These are phyloP conservation scores for Pluvianellus socialis DNA, from an alignment of 2,113 vertebrate genomes.

Conservation along the genomic window DNA sequence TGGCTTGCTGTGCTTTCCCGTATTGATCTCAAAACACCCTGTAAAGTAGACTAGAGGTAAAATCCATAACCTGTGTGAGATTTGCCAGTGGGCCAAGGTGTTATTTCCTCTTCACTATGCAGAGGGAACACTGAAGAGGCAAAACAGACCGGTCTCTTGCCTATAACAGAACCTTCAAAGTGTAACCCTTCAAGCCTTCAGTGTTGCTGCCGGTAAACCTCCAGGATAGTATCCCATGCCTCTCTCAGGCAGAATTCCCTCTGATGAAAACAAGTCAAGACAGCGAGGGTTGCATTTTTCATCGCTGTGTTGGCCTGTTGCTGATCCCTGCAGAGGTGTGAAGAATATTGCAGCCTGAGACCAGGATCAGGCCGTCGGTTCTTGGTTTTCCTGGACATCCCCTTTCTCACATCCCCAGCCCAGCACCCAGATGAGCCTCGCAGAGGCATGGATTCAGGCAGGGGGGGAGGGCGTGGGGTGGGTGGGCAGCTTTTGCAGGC, in stretches of 20 bases:
- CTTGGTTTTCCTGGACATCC: not conserved
- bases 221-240: not conserved
- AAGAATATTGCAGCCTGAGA: not conserved
- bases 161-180: not conserved
- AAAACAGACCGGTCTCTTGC: not conserved
- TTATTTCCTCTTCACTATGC: not conserved
- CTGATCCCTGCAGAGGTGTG: not conserved
- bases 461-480: fast-evolving
- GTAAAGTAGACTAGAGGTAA: not conserved
- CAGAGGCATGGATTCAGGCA: no score
- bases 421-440: not conserved
- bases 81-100: not conserved
- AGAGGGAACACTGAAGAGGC: not conserved
- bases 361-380: not conserved
- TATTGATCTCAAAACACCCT: not conserved
- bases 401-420: not conserved
- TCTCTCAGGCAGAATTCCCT: not conserved
- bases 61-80: not conserved
- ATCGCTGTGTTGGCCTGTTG: not conserved
- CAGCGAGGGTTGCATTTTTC: not conserved
- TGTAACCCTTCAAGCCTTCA: not conserved
- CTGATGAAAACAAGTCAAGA: not conserved
- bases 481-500: not conserved
- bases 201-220: not conserved
- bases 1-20: not conserved